These are phyloP conservation scores for Morelia viridis DNA, from an alignment of 2,797 vertebrate genomes.

Conservation along the genomic window DNA sequence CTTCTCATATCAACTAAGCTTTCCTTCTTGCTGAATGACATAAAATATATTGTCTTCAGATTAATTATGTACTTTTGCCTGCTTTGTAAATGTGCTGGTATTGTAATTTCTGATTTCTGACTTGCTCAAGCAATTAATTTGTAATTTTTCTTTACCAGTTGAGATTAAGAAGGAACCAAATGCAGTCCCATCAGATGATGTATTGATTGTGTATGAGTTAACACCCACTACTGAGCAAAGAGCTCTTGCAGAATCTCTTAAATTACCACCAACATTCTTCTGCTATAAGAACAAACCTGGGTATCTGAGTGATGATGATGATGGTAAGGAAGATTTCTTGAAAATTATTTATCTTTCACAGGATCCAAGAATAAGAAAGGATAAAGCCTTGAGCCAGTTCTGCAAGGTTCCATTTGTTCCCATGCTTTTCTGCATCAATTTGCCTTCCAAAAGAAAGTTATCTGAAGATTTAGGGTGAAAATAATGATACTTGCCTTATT, in stretches of 20 bases:
- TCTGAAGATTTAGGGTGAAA: not conserved
- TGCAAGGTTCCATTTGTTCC: not conserved
- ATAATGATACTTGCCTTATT: not conserved
- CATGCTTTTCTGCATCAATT: not conserved
- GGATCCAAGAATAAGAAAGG: not conserved
- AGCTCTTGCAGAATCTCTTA: conserved; percentile 82
- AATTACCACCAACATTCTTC: conserved; percentile 92
- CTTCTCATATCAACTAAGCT: not conserved
- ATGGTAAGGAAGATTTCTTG: conserved; percentile 79
- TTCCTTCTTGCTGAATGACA: not conserved
- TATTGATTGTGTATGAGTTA: conserved; percentile 84
- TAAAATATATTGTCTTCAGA: conserved; percentile 19
- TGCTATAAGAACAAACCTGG: conserved; percentile 91
- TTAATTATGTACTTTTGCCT: not conserved
- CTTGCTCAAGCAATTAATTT: not conserved
- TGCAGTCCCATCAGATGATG: conserved; percentile 71
- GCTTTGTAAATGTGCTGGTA: not conserved
- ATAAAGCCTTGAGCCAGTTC: not conserved
- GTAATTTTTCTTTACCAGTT: conserved; percentile 52
- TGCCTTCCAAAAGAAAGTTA: not conserved
- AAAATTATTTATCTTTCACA: not conserved
- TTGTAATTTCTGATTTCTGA: not conserved
- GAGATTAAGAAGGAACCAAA: conserved; percentile 60
- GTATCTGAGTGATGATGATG: conserved; percentile 87
- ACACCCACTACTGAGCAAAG: conserved; percentile 87